Evolutionary conservation across 2,113 vertebrate species (phyloP), one percentile per base, ranked within the genome.

Genomic region (Strigops habroptila): DNA sequence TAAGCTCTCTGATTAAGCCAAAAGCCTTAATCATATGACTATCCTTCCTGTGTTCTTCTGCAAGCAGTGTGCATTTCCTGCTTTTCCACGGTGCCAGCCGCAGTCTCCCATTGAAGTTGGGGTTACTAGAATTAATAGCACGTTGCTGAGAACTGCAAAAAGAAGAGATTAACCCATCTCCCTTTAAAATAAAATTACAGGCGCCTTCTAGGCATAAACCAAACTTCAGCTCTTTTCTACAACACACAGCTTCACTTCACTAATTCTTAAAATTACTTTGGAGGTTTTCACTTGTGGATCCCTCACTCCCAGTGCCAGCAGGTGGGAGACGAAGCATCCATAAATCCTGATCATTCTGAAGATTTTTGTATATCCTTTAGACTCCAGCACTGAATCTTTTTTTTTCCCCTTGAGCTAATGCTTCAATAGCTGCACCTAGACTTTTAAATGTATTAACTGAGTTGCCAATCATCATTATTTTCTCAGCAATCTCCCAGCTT

Each of bases 221-320:
- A 93, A 88, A 80, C 65, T 88, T 69, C 88, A 92, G 37, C 65
- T 92, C 69, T 91, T 85, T 88, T 88, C 65, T 81, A 80, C 83
- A 65, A 83, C 59, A 71, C 7, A 12, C 30, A 91, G 92, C 65
- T 91, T 94, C 92, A 95, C 94, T 92, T 93, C 83, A 73, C 81
- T 91, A 88, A 96, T 87, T 94, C 84, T 96, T 93, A 92, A 95
- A 97, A 97, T 96, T 92, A 81, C 79, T 96, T 92, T 71, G 2
- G 43, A 86, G 68, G 68, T 55, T 94, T 74, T 93, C 79, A 60
- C 67, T 60, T 86, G 53, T 35, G 67, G 41, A 67, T 82, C 49
- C 35, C 35, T 91, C 88, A 69, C 69, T 96, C 77, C 51, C 19
- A 1, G 10, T 53, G 93, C 67, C 70, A 96, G 86, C 33, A 95